Base-by-base conservation (phyloP, 2,113 vertebrate species). In the Raja brachyura region DNA sequence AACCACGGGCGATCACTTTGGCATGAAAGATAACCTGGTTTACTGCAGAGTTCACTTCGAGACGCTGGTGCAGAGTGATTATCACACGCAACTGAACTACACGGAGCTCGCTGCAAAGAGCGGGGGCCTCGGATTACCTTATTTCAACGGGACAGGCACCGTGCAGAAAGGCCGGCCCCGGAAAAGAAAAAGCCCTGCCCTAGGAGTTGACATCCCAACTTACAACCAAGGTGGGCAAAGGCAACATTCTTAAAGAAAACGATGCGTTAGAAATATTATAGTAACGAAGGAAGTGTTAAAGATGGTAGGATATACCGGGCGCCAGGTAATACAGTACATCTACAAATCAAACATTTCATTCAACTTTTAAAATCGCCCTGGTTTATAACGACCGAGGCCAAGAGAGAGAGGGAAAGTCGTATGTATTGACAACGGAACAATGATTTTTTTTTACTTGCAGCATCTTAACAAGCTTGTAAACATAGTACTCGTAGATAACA, bases 11-110 rank as follows among this genome's bases (percentile, higher is more conserved):
- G 98, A 99, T 95, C 98, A 99, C 94, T 99, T 99, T 94, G 98
- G 98, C 96, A 99, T 99, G 98, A 99, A 99, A 96, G 98, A 99
- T 96, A 99, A 97, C 96, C 97, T 99, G 95, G 98, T 99, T 94
- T 99, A 99, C 96, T 99, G 98, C 96, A 97, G 98, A 92, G 97
- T 97, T 90, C 98, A 99, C 95, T 99, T 99, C 96, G 98, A 99
- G 96, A 97, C 97, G 94, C 97, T 99, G 95, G 96, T 99, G 95
- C 98, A 99, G 95, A 98, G 97, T 94, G 98, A 99, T 94, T 99
- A 98, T 28, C 97, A 98, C 68, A 96, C 97, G 6, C 98, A 98
- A 95, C 96, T 99, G 94, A 99, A 97, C 97, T 99, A 99, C 96
- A 98, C 98, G 0, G 99, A 99, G 96, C 96, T 99, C 95, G 98